These are phyloP conservation scores for Tyrannus savana DNA, from an alignment of 2,113 vertebrate genomes.

Conservation along the genomic window DNA sequence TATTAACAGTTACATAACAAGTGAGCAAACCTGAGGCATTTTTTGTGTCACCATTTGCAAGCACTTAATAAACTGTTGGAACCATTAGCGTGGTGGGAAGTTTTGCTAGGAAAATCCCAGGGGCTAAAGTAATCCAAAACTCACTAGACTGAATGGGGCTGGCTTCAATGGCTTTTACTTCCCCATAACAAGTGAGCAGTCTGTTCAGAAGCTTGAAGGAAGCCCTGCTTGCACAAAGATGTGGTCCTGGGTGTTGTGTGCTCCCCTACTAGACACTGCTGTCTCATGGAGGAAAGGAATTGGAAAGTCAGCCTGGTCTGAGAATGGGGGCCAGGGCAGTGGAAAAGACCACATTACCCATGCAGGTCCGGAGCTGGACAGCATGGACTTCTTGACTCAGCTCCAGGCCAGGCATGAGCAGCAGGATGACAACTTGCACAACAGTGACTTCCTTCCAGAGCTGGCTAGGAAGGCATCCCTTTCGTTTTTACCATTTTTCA, in stretches of 20 bases:
- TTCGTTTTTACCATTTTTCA: neutral
- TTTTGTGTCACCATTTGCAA: conserved; percentile 9
- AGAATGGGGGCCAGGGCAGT: no score
- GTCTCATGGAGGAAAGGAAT: accelerated
- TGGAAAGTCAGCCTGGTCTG: neutral
- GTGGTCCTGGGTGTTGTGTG: neutral
- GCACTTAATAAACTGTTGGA: neutral
- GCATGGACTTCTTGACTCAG: neutral
- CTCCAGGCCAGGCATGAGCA: neutral
- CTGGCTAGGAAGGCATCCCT: neutral
- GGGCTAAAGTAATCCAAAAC: neutral
- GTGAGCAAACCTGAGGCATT: neutral
- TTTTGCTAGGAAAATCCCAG: conserved; percentile 8
- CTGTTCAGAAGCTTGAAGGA: neutral
- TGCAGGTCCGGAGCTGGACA: neutral
- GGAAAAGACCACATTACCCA: accelerated
- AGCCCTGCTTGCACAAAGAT: neutral
- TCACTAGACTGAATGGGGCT: neutral
- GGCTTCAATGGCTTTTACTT: neutral
- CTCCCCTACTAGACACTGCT: neutral
- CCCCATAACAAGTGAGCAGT: neutral
- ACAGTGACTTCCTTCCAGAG: neutral
- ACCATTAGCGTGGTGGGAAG: neutral
- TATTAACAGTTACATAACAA: neutral
- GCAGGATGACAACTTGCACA: neutral